Conservation (phyloP, 2,797 vertebrate species). For the Falco columbarius region DNA sequence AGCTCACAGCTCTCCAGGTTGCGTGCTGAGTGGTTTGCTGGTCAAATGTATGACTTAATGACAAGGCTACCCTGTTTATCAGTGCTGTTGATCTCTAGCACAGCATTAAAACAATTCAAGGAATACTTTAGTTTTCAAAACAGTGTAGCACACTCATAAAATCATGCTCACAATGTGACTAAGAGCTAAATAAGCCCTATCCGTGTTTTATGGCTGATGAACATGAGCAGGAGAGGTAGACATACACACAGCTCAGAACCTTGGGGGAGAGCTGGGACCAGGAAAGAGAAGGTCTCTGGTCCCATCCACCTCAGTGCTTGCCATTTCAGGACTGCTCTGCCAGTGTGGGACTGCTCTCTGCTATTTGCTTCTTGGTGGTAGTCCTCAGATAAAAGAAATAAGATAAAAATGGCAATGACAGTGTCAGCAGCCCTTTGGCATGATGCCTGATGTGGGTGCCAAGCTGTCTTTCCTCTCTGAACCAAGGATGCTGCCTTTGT, state of each 20-base stretch:
- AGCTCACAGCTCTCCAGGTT: not conserved
- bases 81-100: conserved; percentile 7
- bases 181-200: conserved; percentile 33
- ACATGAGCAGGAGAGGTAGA: not conserved
- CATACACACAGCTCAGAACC: accelerated
- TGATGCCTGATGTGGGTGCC: accelerated
- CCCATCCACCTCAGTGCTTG: accelerated
- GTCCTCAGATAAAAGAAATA: not conserved
- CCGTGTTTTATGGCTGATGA: not conserved
- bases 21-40: not conserved
- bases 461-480: not conserved
- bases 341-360: not conserved
- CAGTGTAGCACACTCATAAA: conserved; percentile 31
- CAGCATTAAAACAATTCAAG: conserved; percentile 32
- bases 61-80: not conserved
- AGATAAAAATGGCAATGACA: not conserved
- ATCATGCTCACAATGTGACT: not conserved
- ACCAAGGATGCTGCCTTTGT: not conserved
- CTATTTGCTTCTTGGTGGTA: not conserved
- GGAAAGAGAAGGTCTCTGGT: not conserved
- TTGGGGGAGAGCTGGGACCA: not conserved
- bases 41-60: conserved; percentile 16
- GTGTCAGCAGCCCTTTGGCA: not conserved
- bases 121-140: conserved; percentile 42
- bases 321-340: not conserved